Conservation (phyloP, 1,140 invertebrate species). For the Drosophila guanche region DNA sequence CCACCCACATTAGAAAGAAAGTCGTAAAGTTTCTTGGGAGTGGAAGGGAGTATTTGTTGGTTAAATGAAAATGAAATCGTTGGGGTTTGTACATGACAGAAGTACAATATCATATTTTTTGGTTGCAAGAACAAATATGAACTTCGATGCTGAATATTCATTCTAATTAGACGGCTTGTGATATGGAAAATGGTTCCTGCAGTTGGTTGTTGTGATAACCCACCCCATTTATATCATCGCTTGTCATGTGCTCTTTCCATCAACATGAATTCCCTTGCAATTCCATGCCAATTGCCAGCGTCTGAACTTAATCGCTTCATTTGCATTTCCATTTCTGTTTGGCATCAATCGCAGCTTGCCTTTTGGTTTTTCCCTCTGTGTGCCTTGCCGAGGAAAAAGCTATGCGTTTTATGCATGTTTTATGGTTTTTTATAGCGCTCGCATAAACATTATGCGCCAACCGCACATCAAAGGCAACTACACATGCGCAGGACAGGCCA, state of each 20-base stretch:
- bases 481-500: constrained; percentile 68
- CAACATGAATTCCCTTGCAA: constrained; percentile 28
- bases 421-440: constrained; percentile 74
- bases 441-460: constrained; percentile 65
- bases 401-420: constrained; percentile 79
- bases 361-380: too few relatives aligned
- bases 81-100: too few relatives aligned
- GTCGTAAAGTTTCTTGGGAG: constrained; percentile 20
- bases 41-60: too few relatives aligned
- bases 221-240: constrained; percentile 18
- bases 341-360: constrained; percentile 28
- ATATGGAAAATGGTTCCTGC: too few relatives aligned
- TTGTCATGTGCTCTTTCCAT: constrained; percentile 17
- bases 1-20: constrained; percentile 35
- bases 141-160: too few relatives aligned
- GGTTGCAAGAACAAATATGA: too few relatives aligned
- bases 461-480: constrained; percentile 71
- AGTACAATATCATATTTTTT: too few relatives aligned
- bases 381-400: constrained; percentile 8
- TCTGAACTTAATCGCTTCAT: constrained; percentile 73
- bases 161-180: too few relatives aligned
- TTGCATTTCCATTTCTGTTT: constrained; percentile 54
- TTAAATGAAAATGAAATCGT: too few relatives aligned
- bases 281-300: constrained; percentile 52
- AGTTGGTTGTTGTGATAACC: neutral